A percentile compares a stretch with the other conserved stretches of the same genome.
These are phyloP conservation scores for Dorcus hopei DNA, from an alignment of 2,888 invertebrate species.

Conservation along the genomic window DNA sequence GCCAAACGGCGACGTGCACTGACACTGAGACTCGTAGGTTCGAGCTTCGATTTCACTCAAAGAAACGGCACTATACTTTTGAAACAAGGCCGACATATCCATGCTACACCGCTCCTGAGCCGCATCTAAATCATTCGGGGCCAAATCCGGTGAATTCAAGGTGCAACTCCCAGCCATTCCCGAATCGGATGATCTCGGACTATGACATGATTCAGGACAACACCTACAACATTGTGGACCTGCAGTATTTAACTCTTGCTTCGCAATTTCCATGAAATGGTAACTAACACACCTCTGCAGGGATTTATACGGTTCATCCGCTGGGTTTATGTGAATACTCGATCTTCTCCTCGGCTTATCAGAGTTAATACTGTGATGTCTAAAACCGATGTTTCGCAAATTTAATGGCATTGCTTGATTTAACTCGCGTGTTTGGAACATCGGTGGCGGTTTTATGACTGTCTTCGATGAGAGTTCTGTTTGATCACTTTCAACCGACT, in stretches of 20 bases:
- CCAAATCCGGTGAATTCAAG: conserved; percentile 68
- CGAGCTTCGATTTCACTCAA: conserved; percentile 58
- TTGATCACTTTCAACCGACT: conserved; percentile 35
- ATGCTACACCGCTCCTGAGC: conserved; percentile 34
- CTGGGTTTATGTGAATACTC: conserved; percentile 39
- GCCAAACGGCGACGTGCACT: conserved; percentile 70
- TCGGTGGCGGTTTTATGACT: conserved; percentile 56
- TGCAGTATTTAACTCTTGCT: neutral
- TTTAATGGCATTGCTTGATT: conserved; percentile 30
- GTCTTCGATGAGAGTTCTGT: conserved; percentile 31
- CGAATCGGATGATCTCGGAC: conserved; percentile 76
- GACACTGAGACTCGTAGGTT: conserved; percentile 67
- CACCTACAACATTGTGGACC: conserved; percentile 2
- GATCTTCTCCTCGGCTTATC: conserved; percentile 55
- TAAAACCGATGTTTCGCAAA: conserved; percentile 43
- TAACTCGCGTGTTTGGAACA: conserved; percentile 53
- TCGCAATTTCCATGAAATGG: conserved; percentile 45
- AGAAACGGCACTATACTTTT: conserved; percentile 44
- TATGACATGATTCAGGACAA: conserved; percentile 36
- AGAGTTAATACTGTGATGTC: conserved; percentile 58
- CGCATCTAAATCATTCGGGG: conserved; percentile 30
- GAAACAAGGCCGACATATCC: conserved; percentile 34
- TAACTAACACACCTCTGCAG: conserved; percentile 53
- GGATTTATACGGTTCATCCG: conserved; percentile 20
- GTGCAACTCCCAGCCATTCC: conserved; percentile 83